Base-by-base conservation (phyloP, 1,140 invertebrate species). In the Eupeodes corollae region DNA sequence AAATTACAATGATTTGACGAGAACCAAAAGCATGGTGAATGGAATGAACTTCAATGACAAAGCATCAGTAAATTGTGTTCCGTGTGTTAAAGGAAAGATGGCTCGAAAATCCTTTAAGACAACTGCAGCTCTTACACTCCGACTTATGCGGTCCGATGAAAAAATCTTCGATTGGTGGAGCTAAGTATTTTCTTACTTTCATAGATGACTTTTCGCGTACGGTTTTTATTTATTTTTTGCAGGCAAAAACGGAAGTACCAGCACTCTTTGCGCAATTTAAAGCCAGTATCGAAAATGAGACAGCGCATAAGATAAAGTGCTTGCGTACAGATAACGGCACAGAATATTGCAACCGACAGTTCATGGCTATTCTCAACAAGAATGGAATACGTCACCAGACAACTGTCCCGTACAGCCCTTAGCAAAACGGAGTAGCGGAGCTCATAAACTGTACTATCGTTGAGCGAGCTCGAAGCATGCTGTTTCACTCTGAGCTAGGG, bases 381-480 rank as follows among this genome's bases (percentile, higher is more conserved):
- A 13, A 37, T 41, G 50, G 50, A 5, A 52, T 58, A 39, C 42
- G 48, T 46, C 13, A 52, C 52, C 48, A 65, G 43, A 45, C 21
- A 19, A 56, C 59, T 12, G 53, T 52, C 35, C 35, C 56, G 12
- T 61, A 61, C 48, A 53, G 53, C 21, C 67, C 68, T 1, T 49
- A 72, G 45, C 61, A 70, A 45, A 73, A 72, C 47, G 68, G 68
- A 10, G 41, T 62, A 16, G 58, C 66, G 2, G 69, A 73, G 44
- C 32, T 63, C 5, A 58, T 56, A 44, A 73, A 72, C 43, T 37
- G 69, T 9, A 56, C 61, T 0, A 12, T 70, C 14, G 48, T 63
- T 5, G 65, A 71, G 34, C 51, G 50, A 35, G 64, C 69, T 2
- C 52, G 56, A 19, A 55, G 54, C 21, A 59, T 71, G 59, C 42